Evolutionary conservation across 2,113 vertebrate species (phyloP).

Genomic region (Lasiurus borealis): DNA sequence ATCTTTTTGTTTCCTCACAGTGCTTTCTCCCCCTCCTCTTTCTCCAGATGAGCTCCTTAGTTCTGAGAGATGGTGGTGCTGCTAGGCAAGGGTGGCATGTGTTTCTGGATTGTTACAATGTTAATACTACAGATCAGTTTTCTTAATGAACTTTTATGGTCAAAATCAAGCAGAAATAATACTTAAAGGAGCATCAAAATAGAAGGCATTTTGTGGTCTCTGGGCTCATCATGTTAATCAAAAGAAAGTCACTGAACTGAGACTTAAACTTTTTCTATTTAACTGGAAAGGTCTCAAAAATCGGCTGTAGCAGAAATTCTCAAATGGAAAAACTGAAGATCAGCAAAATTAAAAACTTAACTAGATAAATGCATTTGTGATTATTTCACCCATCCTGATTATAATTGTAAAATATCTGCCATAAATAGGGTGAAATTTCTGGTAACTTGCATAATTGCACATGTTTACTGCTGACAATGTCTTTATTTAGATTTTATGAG

Average conservation of each 20-base stretch:
- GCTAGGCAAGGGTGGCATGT: background rate
- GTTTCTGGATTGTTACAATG: background rate
- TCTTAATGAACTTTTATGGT: background rate
- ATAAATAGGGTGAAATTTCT: conserved; percentile 12
- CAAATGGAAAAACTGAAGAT: conserved; percentile 53
- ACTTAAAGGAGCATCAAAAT: background rate
- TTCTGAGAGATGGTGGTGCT: background rate
- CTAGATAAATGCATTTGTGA: conserved; percentile 3
- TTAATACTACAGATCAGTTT: background rate
- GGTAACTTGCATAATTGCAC: background rate
- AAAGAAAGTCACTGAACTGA: conserved; percentile 28
- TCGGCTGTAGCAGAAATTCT: background rate
- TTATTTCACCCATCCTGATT: conserved; percentile 19
- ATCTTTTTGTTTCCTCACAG: background rate
- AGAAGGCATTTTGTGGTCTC: background rate
- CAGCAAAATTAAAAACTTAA: conserved; percentile 36
- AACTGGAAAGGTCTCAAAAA: conserved; percentile 32
- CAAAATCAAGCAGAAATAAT: background rate
- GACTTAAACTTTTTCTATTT: background rate
- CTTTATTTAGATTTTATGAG: conserved; percentile 49
- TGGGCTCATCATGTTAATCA: background rate
- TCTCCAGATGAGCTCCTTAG: background rate
- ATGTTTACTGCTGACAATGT: background rate
- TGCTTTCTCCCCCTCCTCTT: background rate
- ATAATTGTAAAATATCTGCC: conserved; percentile 3